Evolutionary conservation across 2,113 vertebrate species (phyloP).

Genomic region (Pitta sordida): DNA sequence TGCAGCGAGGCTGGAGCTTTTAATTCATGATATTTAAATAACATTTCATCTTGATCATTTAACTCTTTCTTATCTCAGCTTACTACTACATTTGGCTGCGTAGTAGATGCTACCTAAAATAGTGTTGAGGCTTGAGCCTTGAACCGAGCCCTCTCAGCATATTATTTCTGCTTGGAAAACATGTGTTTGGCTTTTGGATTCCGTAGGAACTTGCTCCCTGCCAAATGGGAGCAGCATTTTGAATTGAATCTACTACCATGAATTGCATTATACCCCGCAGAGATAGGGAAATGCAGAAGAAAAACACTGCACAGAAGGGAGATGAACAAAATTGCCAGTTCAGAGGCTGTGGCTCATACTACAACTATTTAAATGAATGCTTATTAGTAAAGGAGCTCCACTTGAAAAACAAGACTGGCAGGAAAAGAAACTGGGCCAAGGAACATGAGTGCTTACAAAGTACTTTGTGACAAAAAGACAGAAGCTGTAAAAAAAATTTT

Average conservation of each 20-base stretch:
- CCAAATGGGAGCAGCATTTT: not conserved
- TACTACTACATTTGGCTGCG: not conserved
- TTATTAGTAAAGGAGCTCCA: not conserved
- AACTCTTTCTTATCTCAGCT: slow-evolving; percentile 1
- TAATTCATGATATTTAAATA: slow-evolving; percentile 52
- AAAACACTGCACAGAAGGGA: not conserved
- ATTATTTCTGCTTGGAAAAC: not conserved
- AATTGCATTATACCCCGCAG: not conserved
- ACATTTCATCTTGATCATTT: slow-evolving; percentile 29
- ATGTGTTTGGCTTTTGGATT: not conserved
- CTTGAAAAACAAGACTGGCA: slow-evolving; percentile 7
- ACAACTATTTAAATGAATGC: not conserved
- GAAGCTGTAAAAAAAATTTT: not conserved
- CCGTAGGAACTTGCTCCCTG: not conserved
- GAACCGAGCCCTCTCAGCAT: not conserved
- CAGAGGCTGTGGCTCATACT: not conserved
- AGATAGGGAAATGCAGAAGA: not conserved
- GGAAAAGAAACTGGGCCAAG: not conserved
- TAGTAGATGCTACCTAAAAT: not conserved
- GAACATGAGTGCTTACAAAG: not conserved
- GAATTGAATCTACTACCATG: not conserved
- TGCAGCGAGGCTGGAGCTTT: slow-evolving; percentile 28
- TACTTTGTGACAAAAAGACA: not conserved
- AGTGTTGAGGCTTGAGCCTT: not conserved
- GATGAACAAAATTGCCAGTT: not conserved